Conservation (phyloP, 2,888 invertebrate species). For the Teinopalpus imperialis region DNA sequence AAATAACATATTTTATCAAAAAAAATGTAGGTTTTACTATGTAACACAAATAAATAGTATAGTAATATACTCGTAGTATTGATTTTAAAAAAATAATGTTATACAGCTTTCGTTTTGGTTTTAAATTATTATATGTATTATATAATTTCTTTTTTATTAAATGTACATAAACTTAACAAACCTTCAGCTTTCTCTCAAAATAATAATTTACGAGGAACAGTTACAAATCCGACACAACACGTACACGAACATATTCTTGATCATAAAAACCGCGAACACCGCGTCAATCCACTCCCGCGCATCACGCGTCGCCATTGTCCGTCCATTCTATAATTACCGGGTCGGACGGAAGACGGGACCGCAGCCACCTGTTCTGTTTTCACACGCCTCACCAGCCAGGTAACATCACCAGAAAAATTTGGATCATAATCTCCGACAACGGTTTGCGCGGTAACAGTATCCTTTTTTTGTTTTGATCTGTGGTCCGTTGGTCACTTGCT, state of each 20-base stretch:
- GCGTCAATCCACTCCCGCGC: conserved; percentile 55
- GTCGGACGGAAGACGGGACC: conserved; percentile 55
- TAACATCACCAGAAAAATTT: conserved; percentile 49
- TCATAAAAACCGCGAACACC: conserved; percentile 42
- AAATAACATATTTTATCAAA: too few species aligned
- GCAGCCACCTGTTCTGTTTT: conserved; percentile 76
- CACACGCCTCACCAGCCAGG: conserved; percentile 75
- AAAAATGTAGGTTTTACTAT: too few species aligned
- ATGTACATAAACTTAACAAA: too few species aligned
- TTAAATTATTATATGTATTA: too few species aligned
- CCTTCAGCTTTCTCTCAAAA: not conserved
- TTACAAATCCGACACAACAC: not conserved
- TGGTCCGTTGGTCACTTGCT: conserved; percentile 8
- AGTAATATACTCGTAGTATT: too few species aligned
- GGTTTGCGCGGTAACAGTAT: conserved; percentile 56
- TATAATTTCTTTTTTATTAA: too few species aligned
- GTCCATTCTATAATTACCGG: conserved; percentile 62
- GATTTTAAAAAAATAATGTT: too few species aligned
- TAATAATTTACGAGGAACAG: not conserved
- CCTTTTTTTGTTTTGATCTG: conserved; percentile 61
- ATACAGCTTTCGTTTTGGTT: too few species aligned
- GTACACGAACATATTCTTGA: conserved; percentile 25
- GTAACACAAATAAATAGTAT: too few species aligned
- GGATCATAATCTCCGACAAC: conserved; percentile 51
- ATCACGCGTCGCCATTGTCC: conserved; percentile 66